Conservation (phyloP, 2,888 invertebrate genomes). For the Mythimna ferrago region DNA sequence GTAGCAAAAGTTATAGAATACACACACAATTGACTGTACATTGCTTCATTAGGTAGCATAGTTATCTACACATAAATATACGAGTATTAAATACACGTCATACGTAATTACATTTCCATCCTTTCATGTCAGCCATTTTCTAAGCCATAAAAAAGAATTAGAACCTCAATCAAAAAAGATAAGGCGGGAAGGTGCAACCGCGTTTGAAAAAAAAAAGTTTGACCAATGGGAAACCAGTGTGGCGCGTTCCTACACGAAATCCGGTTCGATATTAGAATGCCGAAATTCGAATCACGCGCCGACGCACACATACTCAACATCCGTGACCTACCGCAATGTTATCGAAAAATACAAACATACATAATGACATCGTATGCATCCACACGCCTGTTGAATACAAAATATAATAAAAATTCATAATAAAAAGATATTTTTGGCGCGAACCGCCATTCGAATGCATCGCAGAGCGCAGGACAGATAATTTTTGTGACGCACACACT, state of each 20-base stretch:
- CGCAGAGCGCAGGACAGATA: constrained; percentile 80
- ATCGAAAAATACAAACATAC: constrained; percentile 74
- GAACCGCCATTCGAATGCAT: constrained; percentile 79
- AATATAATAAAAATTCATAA: constrained; percentile 79
- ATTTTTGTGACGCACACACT: constrained; percentile 84
- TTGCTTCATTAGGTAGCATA: constrained; percentile 7
- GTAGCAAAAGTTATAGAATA: neutral
- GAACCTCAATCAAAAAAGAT: constrained; percentile 30
- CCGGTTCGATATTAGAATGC: constrained; percentile 82
- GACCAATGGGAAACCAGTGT: constrained; percentile 66
- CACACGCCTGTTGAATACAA: constrained; percentile 71
- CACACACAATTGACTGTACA: neutral
- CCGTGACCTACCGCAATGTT: constrained; percentile 83
- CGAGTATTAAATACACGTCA: constrained; percentile 2
- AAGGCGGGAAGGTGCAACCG: constrained; percentile 28
- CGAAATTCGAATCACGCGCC: constrained; percentile 80
- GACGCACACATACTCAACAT: constrained; percentile 66
- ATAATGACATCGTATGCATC: constrained; percentile 66
- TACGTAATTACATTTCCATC: constrained; percentile 12
- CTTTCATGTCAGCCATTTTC: constrained; percentile 7
- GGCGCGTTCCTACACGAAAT: constrained; percentile 57
- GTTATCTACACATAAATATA: constrained; percentile 3
- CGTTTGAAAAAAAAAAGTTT: constrained; percentile 38
- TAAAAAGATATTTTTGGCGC: constrained; percentile 79
- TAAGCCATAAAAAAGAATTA: constrained; percentile 25